phyloP scores from a whole-genome alignment of 2,113 vertebrate species.

The Barbus barbus region DNA sequence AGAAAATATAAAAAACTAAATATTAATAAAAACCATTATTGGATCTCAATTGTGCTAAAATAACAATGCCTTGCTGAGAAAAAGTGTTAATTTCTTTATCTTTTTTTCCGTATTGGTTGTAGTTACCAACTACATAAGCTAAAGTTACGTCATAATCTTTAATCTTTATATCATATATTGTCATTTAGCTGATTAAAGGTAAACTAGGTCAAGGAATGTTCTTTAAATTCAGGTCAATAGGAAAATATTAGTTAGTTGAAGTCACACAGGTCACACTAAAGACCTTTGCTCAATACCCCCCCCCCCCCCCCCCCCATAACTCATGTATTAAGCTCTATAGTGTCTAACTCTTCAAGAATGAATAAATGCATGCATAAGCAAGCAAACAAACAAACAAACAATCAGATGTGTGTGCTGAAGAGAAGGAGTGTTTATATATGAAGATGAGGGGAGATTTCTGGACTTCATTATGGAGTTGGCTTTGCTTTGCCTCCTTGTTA shows the following conservation, averaged over 20 bases:
- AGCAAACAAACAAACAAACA: neutral
- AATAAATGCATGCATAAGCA: neutral
- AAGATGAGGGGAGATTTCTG: conserved; percentile 7
- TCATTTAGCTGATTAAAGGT: neutral
- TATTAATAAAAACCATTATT: too few relatives aligned
- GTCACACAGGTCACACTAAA: neutral
- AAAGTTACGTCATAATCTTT: neutral
- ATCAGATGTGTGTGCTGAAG: neutral
- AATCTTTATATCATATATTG: neutral
- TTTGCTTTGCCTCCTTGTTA: conserved; percentile 36
- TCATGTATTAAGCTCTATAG: neutral
- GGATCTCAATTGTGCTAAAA: too few relatives aligned
- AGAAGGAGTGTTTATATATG: conserved; percentile 1
- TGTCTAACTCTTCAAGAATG: neutral
- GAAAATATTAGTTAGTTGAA: neutral
- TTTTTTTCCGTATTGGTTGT: too few relatives aligned
- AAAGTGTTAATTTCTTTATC: too few relatives aligned
- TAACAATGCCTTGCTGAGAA: too few relatives aligned
- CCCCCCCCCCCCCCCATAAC: neutral
- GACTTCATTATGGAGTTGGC: conserved; percentile 33
- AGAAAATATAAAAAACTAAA: too few relatives aligned
- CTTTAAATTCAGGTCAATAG: neutral
- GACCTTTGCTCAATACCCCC: neutral
- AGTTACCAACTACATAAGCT: neutral
- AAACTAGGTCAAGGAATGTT: neutral